Evolutionary conservation across 2,888 invertebrate genomes (phyloP).

Genomic region (Lucinisca nassula): DNA sequence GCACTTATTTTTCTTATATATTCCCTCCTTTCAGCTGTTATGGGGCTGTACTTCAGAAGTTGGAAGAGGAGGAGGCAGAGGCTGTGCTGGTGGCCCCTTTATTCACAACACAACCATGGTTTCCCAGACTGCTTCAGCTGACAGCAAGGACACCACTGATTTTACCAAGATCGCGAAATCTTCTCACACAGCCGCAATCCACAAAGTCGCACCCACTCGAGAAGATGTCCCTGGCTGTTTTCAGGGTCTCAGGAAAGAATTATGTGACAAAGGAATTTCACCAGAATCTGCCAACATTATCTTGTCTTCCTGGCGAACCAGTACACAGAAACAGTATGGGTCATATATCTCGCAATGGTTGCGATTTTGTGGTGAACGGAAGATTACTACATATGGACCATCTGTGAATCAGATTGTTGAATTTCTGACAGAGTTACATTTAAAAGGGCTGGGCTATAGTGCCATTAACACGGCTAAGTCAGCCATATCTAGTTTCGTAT

Average conservation of each 20-base stretch:
- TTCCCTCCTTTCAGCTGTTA: slow-evolving; percentile 19
- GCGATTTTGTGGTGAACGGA: slow-evolving; percentile 38
- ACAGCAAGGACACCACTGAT: neutral
- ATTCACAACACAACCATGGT: slow-evolving; percentile 23
- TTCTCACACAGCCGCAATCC: neutral
- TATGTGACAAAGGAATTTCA: neutral
- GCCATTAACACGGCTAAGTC: slow-evolving; percentile 37
- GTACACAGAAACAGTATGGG: slow-evolving; percentile 45
- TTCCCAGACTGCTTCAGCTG: neutral
- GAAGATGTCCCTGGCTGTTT: neutral
- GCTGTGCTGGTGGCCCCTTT: slow-evolving; percentile 10
- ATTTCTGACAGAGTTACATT: slow-evolving; percentile 28
- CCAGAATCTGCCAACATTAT: slow-evolving; percentile 10
- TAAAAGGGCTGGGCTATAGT: slow-evolving; percentile 16
- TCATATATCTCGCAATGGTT: slow-evolving; percentile 49
- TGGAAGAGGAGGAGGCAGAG: neutral
- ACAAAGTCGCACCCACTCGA: neutral
- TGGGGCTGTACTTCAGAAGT: slow-evolving; percentile 1
- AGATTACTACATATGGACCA: slow-evolving; percentile 43
- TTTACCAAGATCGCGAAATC: neutral
- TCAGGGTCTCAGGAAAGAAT: neutral
- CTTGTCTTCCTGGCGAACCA: slow-evolving; percentile 26
- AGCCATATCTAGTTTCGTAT: slow-evolving; percentile 7
- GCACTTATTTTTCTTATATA: neutral
- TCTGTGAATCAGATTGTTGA: slow-evolving; percentile 21